phyloP scores from a whole-genome alignment of 2,797 vertebrate genomes.

The Lerista edwardsae region DNA sequence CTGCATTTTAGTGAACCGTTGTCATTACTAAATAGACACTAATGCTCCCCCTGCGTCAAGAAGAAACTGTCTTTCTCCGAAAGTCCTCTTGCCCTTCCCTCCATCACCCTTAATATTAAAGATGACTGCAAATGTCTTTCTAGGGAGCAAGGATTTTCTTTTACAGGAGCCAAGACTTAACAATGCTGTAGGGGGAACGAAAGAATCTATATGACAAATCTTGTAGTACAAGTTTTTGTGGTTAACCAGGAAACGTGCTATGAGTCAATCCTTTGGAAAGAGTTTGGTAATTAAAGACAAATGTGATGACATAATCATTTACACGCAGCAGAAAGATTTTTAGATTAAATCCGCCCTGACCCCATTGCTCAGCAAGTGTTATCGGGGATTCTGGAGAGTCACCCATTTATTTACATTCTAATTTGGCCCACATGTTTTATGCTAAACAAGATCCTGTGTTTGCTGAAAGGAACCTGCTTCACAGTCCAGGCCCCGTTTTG shows the following conservation, averaged over 20 bases:
- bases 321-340: conserved; percentile 78
- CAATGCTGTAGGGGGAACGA: conserved; percentile 61
- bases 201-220: conserved; percentile 80
- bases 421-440: conserved; percentile 81
- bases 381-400: conserved; percentile 77
- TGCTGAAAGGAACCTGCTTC: conserved; percentile 64
- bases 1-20: conserved; percentile 13
- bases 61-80: conserved; percentile 52
- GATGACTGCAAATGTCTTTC: conserved; percentile 69
- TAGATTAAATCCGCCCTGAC: conserved; percentile 82
- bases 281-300: conserved; percentile 85
- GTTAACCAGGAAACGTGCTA: conserved; percentile 81
- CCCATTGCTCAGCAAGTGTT: conserved; percentile 82
- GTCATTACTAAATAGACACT: conserved; percentile 9
- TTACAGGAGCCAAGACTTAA: conserved; percentile 76
- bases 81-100: background rate
- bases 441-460: conserved; percentile 70
- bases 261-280: conserved; percentile 83
- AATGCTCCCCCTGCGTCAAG: conserved; percentile 46
- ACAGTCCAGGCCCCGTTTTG: conserved; percentile 50
- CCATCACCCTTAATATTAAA: conserved; percentile 8
- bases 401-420: conserved; percentile 82
- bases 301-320: conserved; percentile 86
- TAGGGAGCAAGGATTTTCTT: conserved; percentile 61
- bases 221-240: conserved; percentile 85